Evolutionary conservation across 2,888 invertebrate species (phyloP).

Genomic region (Cancer borealis): DNA sequence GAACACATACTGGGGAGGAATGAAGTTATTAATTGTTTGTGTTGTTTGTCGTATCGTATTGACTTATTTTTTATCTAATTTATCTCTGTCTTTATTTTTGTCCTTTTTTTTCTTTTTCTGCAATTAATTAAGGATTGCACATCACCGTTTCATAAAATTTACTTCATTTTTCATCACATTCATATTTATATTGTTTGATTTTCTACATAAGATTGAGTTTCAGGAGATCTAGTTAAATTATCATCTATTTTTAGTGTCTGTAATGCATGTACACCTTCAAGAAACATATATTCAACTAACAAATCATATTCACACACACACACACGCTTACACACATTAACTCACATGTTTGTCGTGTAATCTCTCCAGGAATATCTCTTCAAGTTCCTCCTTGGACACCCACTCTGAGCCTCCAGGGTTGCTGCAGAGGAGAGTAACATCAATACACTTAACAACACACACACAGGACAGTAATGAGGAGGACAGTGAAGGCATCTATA

Average conservation of each 20-base stretch:
- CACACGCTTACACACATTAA: not conserved
- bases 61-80: not conserved
- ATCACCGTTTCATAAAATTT: not conserved
- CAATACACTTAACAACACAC: not conserved
- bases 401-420: slow-evolving; percentile 82
- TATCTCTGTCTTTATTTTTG: slow-evolving; percentile 28
- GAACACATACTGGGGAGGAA: slow-evolving; percentile 84
- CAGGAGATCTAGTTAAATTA: not conserved
- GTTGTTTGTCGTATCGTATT: too few relatives aligned
- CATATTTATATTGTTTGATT: too few relatives aligned
- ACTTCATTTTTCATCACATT: too few relatives aligned
- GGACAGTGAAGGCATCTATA: not conserved
- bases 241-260: not conserved
- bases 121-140: too few relatives aligned
- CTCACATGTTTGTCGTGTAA: slow-evolving; percentile 80
- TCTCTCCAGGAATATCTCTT: slow-evolving; percentile 85
- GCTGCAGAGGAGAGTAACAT: slow-evolving; percentile 79
- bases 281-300: not conserved
- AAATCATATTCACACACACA: not conserved
- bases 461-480: not conserved
- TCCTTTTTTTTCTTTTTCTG: too few relatives aligned
- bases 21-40: not conserved
- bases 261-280: not conserved
- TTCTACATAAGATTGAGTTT: too few relatives aligned
- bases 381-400: slow-evolving; percentile 86